phyloP scores from a whole-genome alignment of 2,113 vertebrate species.

The Sylvia atricapilla region DNA sequence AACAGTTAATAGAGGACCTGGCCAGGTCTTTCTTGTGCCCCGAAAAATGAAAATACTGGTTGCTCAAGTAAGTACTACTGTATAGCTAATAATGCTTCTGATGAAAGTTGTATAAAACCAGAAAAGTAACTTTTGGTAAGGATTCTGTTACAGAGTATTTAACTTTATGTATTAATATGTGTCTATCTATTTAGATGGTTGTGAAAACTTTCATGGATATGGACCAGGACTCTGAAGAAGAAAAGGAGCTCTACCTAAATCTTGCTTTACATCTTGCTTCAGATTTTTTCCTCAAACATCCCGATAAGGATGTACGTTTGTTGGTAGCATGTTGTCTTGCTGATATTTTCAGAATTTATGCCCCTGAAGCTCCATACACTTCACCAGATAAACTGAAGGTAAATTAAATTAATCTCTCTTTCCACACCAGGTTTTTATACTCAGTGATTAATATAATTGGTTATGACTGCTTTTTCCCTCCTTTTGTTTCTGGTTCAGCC shows the following conservation, averaged over 20 bases:
- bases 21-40: not conserved
- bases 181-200: slow-evolving; percentile 84
- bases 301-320: slow-evolving; percentile 97
- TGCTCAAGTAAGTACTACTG: not conserved
- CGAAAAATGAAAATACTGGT: not conserved
- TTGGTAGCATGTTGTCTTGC: slow-evolving; percentile 97
- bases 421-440: not conserved
- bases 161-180: not conserved
- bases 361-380: slow-evolving; percentile 96
- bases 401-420: not conserved
- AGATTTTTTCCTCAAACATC: slow-evolving; percentile 98
- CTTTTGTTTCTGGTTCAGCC: not conserved
- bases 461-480: not conserved
- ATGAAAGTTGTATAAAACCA: not conserved
- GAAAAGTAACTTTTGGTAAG: not conserved
- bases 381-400: slow-evolving; percentile 98
- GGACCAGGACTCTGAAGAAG: slow-evolving; percentile 99
- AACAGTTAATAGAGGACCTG: not conserved
- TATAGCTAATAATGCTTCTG: not conserved
- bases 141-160: not conserved
- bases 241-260: slow-evolving; percentile 97
- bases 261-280: slow-evolving; percentile 96
- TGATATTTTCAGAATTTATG: slow-evolving; percentile 98
- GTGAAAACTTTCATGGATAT: slow-evolving; percentile 99
- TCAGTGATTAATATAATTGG: not conserved